Evolutionary conservation across 2,113 vertebrate genomes (phyloP).

Genomic region (Lophochroa leadbeateri): DNA sequence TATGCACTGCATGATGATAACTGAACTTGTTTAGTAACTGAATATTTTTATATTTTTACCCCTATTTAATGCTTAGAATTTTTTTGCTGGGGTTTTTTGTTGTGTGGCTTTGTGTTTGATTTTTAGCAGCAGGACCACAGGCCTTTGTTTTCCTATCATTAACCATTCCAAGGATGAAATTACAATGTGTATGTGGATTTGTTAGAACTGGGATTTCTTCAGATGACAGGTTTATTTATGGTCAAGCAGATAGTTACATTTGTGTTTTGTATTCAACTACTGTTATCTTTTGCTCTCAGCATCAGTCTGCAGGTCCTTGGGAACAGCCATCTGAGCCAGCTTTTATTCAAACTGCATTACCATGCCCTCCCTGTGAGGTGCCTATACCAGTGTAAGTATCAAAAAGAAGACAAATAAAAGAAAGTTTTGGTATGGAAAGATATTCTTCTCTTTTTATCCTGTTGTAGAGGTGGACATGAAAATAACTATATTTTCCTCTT

Average conservation of each 20-base stretch:
- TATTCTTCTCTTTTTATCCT: neutral
- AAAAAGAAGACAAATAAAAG: neutral
- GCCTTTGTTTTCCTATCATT: neutral
- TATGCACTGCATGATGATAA: neutral
- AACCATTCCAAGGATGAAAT: neutral
- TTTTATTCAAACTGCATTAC: conserved; percentile 86
- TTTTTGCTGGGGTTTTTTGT: neutral
- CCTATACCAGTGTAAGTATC: conserved; percentile 85
- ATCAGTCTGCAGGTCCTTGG: conserved; percentile 89
- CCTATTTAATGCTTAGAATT: neutral
- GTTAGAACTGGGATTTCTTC: neutral
- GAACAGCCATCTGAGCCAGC: conserved; percentile 85
- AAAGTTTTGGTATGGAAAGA: neutral
- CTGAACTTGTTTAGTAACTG: neutral
- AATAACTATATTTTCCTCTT: neutral
- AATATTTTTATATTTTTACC: neutral
- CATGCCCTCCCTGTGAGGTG: conserved; percentile 88
- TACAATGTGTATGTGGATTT: neutral
- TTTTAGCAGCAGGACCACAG: neutral
- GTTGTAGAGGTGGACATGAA: neutral
- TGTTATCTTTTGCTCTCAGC: conserved; percentile 69
- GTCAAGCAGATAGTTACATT: neutral
- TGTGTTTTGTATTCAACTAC: neutral
- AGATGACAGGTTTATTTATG: neutral
- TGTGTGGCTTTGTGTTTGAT: neutral